These are phyloP conservation scores for Pocillopora damicornis DNA, from an alignment of 64 coral and sea anemone species.

Conservation along the genomic window DNA sequence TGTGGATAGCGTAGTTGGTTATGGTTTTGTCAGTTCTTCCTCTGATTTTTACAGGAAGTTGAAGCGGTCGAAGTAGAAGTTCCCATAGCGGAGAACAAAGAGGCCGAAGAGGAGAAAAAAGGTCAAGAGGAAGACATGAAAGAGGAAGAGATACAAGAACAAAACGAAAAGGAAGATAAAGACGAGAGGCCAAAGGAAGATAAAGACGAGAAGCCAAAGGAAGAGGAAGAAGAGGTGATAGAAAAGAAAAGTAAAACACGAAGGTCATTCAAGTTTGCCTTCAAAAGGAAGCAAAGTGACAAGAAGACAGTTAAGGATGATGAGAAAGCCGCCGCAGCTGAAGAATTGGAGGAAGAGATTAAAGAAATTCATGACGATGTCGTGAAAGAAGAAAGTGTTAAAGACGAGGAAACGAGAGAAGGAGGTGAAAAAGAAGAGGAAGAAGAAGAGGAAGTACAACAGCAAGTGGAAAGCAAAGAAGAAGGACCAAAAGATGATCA, in stretches of 20 bases:
- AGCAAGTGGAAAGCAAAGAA: neutral
- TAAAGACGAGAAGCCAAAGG: constrained; percentile 14
- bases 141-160: neutral
- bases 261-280: constrained; percentile 49
- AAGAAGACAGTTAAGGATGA: constrained; percentile 28
- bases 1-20: neutral
- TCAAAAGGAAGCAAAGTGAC: constrained; percentile 54
- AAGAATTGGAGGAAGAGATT: neutral
- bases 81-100: constrained; percentile 1
- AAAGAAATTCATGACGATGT: neutral
- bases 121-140: neutral
- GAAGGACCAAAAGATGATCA: neutral
- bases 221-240: constrained; percentile 8
- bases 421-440: constrained; percentile 13
- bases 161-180: neutral
- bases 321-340: constrained; percentile 6
- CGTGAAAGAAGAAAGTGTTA: neutral
- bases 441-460: neutral
- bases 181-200: constrained; percentile 6
- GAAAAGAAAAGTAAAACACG: constrained; percentile 70
- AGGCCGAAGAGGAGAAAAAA: neutral
- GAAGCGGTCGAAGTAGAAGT: neutral
- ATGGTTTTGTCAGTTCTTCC: neutral
- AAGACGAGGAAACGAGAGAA: neutral
- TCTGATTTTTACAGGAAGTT: neutral